Evolutionary conservation across 2,797 vertebrate genomes (phyloP).

Genomic region (Tadarida brasiliensis): DNA sequence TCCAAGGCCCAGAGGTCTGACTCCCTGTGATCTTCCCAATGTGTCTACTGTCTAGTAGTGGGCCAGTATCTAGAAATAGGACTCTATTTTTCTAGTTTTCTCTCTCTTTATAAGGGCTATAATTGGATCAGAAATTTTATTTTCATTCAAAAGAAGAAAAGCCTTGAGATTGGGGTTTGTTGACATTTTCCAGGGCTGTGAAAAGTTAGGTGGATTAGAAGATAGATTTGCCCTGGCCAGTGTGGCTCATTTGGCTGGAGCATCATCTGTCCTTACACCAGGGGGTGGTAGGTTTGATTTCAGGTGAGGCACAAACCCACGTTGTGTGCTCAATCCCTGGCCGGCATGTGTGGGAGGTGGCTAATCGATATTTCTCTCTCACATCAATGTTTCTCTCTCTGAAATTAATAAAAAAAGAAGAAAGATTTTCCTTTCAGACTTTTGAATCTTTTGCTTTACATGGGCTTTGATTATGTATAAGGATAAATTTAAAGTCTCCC

Average conservation of each 20-base stretch:
- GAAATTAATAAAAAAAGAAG: background rate
- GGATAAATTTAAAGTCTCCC: constrained; percentile 33
- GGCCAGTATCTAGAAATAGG: background rate
- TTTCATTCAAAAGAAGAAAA: constrained; percentile 52
- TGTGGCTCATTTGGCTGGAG: background rate
- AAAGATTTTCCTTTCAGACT: constrained; percentile 29
- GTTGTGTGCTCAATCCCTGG: background rate
- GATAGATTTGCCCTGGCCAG: background rate
- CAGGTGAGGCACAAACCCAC: background rate
- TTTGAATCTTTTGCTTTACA: constrained; percentile 42
- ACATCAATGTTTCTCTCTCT: background rate
- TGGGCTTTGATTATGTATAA: background rate
- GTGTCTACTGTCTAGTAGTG: background rate
- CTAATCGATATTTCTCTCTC: background rate
- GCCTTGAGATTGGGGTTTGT: background rate
- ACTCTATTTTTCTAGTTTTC: background rate
- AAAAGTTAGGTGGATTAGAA: constrained; percentile 34
- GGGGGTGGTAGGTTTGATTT: background rate
- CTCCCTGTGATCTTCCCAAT: background rate
- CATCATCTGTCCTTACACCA: background rate
- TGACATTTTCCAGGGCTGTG: background rate
- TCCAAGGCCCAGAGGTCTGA: background rate
- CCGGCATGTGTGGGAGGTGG: background rate
- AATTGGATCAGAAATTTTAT: background rate
- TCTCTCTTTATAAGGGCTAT: background rate